Evolutionary conservation across 1,140 invertebrate species (phyloP).

Genomic region (Theocolax elegans): DNA sequence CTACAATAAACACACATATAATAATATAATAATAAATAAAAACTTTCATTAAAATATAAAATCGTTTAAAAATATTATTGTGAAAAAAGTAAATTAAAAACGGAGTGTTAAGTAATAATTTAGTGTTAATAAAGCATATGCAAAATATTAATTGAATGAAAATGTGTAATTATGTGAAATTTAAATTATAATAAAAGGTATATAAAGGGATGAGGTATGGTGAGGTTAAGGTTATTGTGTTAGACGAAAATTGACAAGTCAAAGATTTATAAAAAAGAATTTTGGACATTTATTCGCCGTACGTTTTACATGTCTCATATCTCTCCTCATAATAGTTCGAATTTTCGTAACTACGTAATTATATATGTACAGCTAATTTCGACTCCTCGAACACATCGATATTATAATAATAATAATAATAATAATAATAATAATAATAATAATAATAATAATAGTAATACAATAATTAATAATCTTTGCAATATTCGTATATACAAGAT

Average conservation of each 20-base stretch:
- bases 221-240: not conserved
- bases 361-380: slow-evolving; percentile 14
- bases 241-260: slow-evolving; percentile 29
- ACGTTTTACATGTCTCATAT: slow-evolving; percentile 32
- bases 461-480: slow-evolving; percentile 25
- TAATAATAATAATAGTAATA: slow-evolving; percentile 22
- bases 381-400: slow-evolving; percentile 12
- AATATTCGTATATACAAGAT: slow-evolving; percentile 16
- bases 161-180: too few species aligned
- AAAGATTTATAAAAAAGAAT: slow-evolving; percentile 48
- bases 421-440: slow-evolving; percentile 17
- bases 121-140: too few species aligned
- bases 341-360: slow-evolving; percentile 21
- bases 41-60: too few species aligned
- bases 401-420: not conserved
- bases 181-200: too few species aligned
- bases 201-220: not conserved
- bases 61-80: too few species aligned
- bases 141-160: too few species aligned
- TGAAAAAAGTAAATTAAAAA: too few species aligned
- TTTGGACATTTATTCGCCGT: slow-evolving; percentile 57
- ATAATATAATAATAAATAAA: too few species aligned
- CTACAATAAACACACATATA: too few species aligned
- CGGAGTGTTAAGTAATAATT: too few species aligned
- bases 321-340: not conserved